A percentile compares a stretch with the other conserved stretches of the same genome.
Conservation (phyloP, 1,140 invertebrate species). For the Akabosia matsudoensis region DNA sequence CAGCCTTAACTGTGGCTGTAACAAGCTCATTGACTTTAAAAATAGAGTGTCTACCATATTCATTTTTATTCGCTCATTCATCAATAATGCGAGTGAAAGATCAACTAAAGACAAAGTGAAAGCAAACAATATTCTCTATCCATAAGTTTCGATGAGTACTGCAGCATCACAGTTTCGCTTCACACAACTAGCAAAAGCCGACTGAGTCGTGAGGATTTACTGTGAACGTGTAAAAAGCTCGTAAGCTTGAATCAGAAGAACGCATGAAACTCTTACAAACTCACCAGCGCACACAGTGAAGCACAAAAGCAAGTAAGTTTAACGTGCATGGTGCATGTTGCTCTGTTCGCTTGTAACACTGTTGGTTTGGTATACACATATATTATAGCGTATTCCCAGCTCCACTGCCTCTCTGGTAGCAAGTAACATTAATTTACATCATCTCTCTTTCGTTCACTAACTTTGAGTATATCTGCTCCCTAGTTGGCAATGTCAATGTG, state of each 20-base stretch:
- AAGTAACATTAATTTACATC: not conserved
- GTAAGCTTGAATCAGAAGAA: not conserved
- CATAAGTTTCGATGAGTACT: not conserved
- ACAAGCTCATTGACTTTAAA: no score
- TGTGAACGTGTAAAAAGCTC: not conserved
- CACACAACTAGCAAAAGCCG: not conserved
- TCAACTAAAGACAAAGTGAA: not conserved
- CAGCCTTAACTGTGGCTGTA: no score
- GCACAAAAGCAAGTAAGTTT: no score
- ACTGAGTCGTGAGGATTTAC: not conserved
- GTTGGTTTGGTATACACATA: no score
- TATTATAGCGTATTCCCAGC: no score
- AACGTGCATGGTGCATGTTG: no score
- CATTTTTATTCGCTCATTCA: no score
- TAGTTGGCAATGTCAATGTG: slow-evolving; percentile 16
- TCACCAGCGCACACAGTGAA: not conserved
- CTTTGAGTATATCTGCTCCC: slow-evolving; percentile 6
- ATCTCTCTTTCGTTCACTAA: not conserved
- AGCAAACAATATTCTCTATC: no score
- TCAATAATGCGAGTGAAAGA: no score
- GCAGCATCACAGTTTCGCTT: not conserved
- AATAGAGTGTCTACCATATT: no score
- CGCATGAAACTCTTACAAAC: not conserved
- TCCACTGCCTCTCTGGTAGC: not conserved
- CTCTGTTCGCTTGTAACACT: no score